Evolutionary conservation across 2,888 invertebrate species (phyloP).

Genomic region (Agriopis marginaria): DNA sequence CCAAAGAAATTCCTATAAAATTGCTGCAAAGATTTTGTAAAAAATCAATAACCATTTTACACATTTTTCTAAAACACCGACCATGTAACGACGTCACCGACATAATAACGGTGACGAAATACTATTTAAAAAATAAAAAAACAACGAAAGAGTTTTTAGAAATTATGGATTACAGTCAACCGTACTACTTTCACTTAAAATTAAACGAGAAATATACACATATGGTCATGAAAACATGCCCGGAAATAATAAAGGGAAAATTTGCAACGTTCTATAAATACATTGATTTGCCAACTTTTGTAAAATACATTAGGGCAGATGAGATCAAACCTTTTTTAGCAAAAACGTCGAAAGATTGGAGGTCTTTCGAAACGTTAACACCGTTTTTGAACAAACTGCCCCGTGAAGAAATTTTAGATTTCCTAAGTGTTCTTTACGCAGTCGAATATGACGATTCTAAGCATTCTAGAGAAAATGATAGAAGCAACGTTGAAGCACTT

Average conservation of each 20-base stretch:
- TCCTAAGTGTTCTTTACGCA: conserved; percentile 5
- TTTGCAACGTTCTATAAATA: conserved; percentile 54
- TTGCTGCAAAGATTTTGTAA: conserved; percentile 61
- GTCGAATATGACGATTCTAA: neutral
- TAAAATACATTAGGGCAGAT: conserved; percentile 58
- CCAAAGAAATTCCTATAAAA: conserved; percentile 38
- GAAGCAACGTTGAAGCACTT: conserved; percentile 41
- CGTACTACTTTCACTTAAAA: neutral
- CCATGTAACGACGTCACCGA: conserved; percentile 14
- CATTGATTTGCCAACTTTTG: conserved; percentile 64
- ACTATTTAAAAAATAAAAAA: conserved; percentile 48
- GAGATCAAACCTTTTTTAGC: conserved; percentile 58
- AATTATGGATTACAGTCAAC: conserved; percentile 45
- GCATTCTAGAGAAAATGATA: conserved; percentile 40
- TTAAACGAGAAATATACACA: conserved; percentile 61
- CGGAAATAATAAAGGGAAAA: conserved; percentile 56
- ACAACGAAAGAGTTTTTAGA: conserved; percentile 54
- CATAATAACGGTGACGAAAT: neutral
- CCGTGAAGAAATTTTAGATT: conserved; percentile 9
- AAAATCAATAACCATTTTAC: conserved; percentile 56
- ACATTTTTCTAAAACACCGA: conserved; percentile 36
- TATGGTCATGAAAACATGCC: conserved; percentile 60
- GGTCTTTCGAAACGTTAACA: conserved; percentile 48
- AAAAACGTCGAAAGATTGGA: conserved; percentile 25
- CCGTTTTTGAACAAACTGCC: conserved; percentile 21